Evolutionary conservation across 2,113 vertebrate species (phyloP).

Genomic region (Otis tarda): DNA sequence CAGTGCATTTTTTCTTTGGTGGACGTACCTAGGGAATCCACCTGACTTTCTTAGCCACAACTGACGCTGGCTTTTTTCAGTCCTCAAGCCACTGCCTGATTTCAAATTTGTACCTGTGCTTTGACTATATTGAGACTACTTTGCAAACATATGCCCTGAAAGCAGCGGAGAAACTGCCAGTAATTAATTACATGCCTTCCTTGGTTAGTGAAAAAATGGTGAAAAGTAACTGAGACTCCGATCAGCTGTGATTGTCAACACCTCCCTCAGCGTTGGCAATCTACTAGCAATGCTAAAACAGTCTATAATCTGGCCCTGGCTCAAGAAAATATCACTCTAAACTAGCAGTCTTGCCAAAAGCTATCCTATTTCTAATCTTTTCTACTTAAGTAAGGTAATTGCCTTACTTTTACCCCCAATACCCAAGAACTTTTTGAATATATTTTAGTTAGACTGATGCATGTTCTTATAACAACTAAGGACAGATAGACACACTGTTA

Average conservation of each 20-base stretch:
- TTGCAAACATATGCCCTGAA: background rate
- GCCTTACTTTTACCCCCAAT: background rate
- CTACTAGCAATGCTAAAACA: conserved; percentile 24
- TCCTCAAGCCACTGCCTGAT: background rate
- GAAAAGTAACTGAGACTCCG: conserved; percentile 20
- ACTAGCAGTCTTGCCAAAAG: background rate
- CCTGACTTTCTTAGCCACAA: background rate
- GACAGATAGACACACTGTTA: background rate
- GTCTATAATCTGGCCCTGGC: conserved; percentile 1
- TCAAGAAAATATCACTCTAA: conserved; percentile 46
- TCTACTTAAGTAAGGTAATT: background rate
- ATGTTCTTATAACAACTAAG: background rate
- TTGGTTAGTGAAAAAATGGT: conserved; percentile 9
- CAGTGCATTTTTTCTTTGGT: background rate
- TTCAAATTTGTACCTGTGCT: background rate
- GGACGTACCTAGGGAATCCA: background rate
- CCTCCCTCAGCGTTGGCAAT: conserved; percentile 34
- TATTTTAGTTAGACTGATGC: background rate
- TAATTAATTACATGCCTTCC: conserved; percentile 18
- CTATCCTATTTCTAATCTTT: background rate
- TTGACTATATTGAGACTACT: background rate
- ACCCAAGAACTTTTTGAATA: background rate
- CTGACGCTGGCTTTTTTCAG: background rate
- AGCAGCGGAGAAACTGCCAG: background rate
- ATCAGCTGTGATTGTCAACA: conserved; percentile 63